These are phyloP conservation scores for Pristiophorus japonicus DNA, from an alignment of 2,113 vertebrate species.

Conservation along the genomic window DNA sequence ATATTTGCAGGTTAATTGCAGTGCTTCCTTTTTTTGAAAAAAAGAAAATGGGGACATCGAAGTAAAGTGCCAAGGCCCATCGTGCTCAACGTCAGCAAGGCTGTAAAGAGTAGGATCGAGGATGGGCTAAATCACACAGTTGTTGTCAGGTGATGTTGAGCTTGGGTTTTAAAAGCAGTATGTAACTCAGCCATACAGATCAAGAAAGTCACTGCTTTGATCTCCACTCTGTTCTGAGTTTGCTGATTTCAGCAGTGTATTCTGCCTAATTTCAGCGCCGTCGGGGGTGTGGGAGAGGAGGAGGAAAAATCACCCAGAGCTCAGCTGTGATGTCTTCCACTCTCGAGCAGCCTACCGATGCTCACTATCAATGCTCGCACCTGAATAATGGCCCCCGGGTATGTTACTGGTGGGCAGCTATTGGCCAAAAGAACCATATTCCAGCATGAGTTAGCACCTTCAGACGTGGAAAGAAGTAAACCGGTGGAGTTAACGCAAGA, in stretches of 20 bases:
- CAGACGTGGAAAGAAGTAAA: not conserved
- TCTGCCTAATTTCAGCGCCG: not conserved
- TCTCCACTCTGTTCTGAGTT: not conserved
- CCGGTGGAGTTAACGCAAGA: not conserved
- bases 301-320: not conserved
- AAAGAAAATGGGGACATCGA: not conserved
- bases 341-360: not conserved
- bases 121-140: not conserved
- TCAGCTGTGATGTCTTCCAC: not conserved
- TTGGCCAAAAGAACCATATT: not conserved
- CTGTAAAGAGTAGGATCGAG: not conserved
- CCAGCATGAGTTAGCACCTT: not conserved
- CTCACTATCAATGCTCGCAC: not conserved
- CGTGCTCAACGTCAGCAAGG: not conserved
- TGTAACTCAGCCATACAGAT: not conserved
- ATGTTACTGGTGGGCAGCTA: not conserved
- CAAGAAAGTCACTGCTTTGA: not conserved
- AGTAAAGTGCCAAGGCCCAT: not conserved
- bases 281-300: too few species aligned
- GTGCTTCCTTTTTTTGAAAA: not conserved
- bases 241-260: not conserved
- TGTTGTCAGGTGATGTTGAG: not conserved
- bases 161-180: not conserved
- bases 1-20: not conserved
- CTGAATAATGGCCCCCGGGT: not conserved